Percentiles rank a stretch among this genome's conserved stretches.
These are phyloP conservation scores for Tamias sibiricus DNA, from an alignment of 2,113 vertebrate genomes.

Conservation along the genomic window DNA sequence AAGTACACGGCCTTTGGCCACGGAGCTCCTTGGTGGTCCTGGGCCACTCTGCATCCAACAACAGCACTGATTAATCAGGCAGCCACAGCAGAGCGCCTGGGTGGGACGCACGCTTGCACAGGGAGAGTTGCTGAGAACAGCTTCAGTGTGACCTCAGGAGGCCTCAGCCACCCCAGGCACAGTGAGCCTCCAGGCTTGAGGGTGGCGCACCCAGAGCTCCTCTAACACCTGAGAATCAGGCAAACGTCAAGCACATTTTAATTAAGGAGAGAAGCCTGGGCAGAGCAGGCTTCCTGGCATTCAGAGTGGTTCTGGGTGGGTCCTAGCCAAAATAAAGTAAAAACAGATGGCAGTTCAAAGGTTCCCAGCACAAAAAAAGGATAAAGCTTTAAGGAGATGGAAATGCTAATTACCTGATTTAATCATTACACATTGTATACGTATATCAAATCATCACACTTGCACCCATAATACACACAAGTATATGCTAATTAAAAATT, in stretches of 20 bases:
- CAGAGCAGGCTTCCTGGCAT: background rate
- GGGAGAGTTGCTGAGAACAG: background rate
- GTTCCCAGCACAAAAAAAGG: background rate
- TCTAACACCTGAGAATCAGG: rapidly evolving
- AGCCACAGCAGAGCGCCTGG: rapidly evolving
- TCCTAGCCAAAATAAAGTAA: background rate
- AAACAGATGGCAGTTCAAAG: background rate
- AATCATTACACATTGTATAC: background rate
- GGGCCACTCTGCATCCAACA: constrained; percentile 84
- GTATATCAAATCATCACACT: background rate
- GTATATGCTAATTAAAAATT: background rate
- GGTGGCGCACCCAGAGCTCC: rapidly evolving
- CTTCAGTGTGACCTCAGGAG: background rate
- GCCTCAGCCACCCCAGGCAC: rapidly evolving
- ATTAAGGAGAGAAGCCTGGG: rapidly evolving
- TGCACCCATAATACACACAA: background rate
- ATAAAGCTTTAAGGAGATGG: background rate
- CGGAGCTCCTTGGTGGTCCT: constrained; percentile 32
- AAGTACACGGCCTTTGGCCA: constrained; percentile 92
- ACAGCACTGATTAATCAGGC: background rate
- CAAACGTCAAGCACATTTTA: rapidly evolving
- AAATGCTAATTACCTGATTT: background rate
- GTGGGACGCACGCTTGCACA: rapidly evolving
- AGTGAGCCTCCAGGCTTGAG: background rate
- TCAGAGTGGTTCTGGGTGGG: too few species aligned